Conservation (phyloP, 2,888 invertebrate genomes). For the Meandrusa payeni region DNA sequence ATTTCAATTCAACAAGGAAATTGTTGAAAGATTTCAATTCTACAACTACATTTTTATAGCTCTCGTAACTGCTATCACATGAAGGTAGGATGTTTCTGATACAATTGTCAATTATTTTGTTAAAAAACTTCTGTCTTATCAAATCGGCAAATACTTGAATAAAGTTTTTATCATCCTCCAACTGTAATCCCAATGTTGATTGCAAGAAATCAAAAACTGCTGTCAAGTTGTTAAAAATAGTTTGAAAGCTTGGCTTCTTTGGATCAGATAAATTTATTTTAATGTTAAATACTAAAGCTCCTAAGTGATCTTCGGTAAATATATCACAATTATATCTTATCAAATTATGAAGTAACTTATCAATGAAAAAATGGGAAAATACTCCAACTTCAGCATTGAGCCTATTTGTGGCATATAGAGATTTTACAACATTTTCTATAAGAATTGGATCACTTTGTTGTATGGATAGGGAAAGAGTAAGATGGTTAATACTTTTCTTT, state of each 20-base stretch:
- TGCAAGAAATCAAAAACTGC: conserved; percentile 72
- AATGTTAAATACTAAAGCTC: conserved; percentile 66
- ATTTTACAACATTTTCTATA: conserved; percentile 62
- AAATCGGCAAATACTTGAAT: conserved; percentile 65
- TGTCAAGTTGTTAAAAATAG: conserved; percentile 67
- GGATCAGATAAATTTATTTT: conserved; percentile 57
- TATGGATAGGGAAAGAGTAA: conserved; percentile 61
- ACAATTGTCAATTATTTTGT: conserved; percentile 69
- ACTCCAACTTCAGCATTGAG: conserved; percentile 63
- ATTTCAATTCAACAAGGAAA: conserved; percentile 68
- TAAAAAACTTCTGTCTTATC: conserved; percentile 61
- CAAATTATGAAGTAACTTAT: conserved; percentile 60
- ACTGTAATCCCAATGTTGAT: conserved; percentile 62
- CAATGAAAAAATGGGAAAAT: conserved; percentile 70
- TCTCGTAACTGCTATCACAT: conserved; percentile 60
- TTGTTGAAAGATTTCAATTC: conserved; percentile 71
- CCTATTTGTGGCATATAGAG: conserved; percentile 58
- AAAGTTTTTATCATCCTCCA: conserved; percentile 60
- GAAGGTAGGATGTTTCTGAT: conserved; percentile 64
- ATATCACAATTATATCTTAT: conserved; percentile 70
- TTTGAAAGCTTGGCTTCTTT: conserved; percentile 60
- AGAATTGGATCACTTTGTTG: conserved; percentile 64
- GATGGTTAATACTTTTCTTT: conserved; percentile 51
- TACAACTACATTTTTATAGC: conserved; percentile 62
- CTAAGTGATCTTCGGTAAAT: conserved; percentile 64